phyloP scores from a whole-genome alignment of 92 coral and sea anemone genomes.

The Palythoa heliodiscus region DNA sequence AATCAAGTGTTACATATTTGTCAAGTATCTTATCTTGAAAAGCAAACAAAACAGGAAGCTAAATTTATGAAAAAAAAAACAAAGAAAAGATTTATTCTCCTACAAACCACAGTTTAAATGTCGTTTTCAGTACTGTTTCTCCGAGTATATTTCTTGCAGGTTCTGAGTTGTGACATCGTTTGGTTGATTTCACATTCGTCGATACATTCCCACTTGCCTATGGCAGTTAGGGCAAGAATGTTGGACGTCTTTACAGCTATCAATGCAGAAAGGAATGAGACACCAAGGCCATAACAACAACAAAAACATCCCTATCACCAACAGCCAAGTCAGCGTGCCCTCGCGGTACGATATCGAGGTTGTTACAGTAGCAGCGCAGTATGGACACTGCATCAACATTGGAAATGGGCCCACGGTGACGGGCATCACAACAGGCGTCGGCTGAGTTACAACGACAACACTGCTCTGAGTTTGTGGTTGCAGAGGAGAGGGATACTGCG shows the following conservation, averaged over 20 bases:
- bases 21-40: no score
- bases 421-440: slow-evolving; percentile 29
- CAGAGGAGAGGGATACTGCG: neutral
- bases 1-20: no score
- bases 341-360: slow-evolving; percentile 55
- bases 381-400: slow-evolving; percentile 56
- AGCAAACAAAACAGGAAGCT: no score
- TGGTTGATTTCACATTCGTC: slow-evolving; percentile 43
- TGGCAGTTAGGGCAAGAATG: slow-evolving; percentile 56
- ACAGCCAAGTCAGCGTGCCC: slow-evolving; percentile 53
- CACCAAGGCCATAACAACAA: slow-evolving; percentile 46
- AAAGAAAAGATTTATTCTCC: no score
- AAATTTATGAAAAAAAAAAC: no score
- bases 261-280: slow-evolving; percentile 55
- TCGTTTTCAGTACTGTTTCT: no score
- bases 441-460: slow-evolving; percentile 38
- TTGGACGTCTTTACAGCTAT: slow-evolving; percentile 62
- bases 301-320: slow-evolving; percentile 20
- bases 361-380: slow-evolving; percentile 52
- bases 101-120: no score
- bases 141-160: no score
- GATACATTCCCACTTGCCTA: slow-evolving; percentile 54
- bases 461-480: slow-evolving; percentile 17
- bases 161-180: neutral
- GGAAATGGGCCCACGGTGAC: slow-evolving; percentile 49